These are phyloP conservation scores for Eurosta solidaginis DNA, from an alignment of 1,140 invertebrate species.

Conservation along the genomic window DNA sequence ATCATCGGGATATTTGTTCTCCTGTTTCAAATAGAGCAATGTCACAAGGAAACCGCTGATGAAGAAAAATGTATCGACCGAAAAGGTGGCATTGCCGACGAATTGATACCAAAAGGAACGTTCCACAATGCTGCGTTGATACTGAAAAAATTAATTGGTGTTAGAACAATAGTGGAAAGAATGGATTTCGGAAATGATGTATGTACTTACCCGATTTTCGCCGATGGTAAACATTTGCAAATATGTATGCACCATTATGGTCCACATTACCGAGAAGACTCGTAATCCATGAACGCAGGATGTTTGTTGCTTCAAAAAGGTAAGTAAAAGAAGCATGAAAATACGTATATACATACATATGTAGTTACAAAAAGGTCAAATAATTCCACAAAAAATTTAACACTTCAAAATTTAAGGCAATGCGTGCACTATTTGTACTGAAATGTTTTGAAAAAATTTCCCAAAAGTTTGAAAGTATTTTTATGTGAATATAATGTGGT, in stretches of 20 bases:
- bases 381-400: background rate
- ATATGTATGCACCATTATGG: constrained; percentile 91
- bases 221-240: constrained; percentile 78
- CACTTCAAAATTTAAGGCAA: constrained; percentile 12
- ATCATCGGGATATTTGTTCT: constrained; percentile 48
- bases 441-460: too few relatives aligned
- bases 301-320: constrained; percentile 64
- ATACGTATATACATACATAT: too few relatives aligned
- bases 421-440: too few relatives aligned
- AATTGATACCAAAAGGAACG: constrained; percentile 81
- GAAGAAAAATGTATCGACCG: constrained; percentile 91
- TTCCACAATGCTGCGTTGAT: constrained; percentile 75
- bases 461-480: too few relatives aligned
- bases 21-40: constrained; percentile 70
- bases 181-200: background rate
- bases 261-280: constrained; percentile 86
- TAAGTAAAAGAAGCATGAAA: background rate
- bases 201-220: constrained; percentile 63
- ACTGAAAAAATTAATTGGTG: constrained; percentile 60
- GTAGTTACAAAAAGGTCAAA: background rate
- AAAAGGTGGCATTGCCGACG: constrained; percentile 86
- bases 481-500: too few relatives aligned
- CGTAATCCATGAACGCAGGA: constrained; percentile 81
- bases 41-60: constrained; percentile 82
- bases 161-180: too few relatives aligned